Base-by-base conservation (phyloP, 2,113 vertebrate genomes). In the Hippolais icterina region DNA sequence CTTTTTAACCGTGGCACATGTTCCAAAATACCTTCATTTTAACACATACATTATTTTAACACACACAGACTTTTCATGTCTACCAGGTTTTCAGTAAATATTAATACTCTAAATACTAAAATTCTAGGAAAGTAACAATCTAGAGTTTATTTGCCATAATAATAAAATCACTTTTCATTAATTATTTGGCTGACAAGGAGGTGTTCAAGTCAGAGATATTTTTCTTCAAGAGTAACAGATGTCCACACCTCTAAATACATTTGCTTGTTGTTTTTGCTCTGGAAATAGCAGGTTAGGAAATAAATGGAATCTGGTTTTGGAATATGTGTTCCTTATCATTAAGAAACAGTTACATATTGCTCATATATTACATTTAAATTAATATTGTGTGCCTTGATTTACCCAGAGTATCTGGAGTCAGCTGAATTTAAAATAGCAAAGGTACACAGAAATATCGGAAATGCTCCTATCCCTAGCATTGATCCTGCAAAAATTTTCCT, bases 21-120 rank as follows among this genome's bases (percentile, higher is more conserved):
- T 83, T 95, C 37, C 7, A 5, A 85, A 89, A 83, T 71, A 61
- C 33, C 42, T 94, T 92, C 71, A 89, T 74, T 78, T 95, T 54
- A 27, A 87, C 71, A 44, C 37, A 87, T 41, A 78, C 12, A 14
- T 87, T 86, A 57, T 87, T 47, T 47, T 47, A 47, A 47, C 46
- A 22, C 46, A 47, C 46, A 47, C 46, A 39, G 72, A 57, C 11
- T 18, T 89, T 94, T 68, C 47, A 29, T 46, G 61, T 37, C 50
- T 90, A 76, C n/a, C 33, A 74, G 60, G 7, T 81, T 86, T 85
- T 59, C 37, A 27, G 53, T 27, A 59, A 68, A 77, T 22, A 44
- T 10, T 59, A 52, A 22, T 50, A 27, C 31, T 77, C 31, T 39
- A 75, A 86, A 65, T 21, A 25, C 15, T 75, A 64, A 89, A 83